Evolutionary conservation across 2,113 vertebrate genomes (phyloP).

Genomic region (Poecilia latipinna): DNA sequence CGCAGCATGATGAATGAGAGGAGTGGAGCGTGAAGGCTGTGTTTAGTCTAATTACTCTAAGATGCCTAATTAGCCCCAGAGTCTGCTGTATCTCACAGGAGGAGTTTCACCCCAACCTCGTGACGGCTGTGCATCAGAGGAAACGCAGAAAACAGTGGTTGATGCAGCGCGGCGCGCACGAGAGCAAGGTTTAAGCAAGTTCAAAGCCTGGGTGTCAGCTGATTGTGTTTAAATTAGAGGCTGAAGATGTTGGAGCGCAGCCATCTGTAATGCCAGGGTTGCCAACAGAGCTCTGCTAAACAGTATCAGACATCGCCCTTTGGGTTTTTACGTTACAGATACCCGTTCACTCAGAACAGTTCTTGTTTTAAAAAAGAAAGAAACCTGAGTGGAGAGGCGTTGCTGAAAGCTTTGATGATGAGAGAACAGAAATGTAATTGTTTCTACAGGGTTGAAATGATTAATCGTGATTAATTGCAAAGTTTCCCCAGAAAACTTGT

Average conservation of each 20-base stretch:
- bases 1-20: slow-evolving; percentile 74
- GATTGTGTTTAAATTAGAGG: slow-evolving; percentile 72
- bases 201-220: slow-evolving; percentile 72
- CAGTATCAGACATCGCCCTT: slow-evolving; percentile 36
- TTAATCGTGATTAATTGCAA: no score
- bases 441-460: no score
- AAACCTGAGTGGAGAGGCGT: no score
- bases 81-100: slow-evolving; percentile 39
- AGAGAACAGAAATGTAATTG: no score
- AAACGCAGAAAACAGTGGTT: slow-evolving; percentile 64
- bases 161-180: slow-evolving; percentile 53
- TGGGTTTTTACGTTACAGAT: slow-evolving; percentile 26
- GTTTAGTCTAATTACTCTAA: slow-evolving; percentile 81
- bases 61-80: slow-evolving; percentile 78
- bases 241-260: slow-evolving; percentile 34
- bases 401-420: no score
- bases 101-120: slow-evolving; percentile 48
- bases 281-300: slow-evolving; percentile 40
- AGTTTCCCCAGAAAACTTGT: no score
- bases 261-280: slow-evolving; percentile 65
- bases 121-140: slow-evolving; percentile 55
- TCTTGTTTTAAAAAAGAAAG: no score
- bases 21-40: slow-evolving; percentile 74
- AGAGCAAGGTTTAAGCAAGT: slow-evolving; percentile 51
- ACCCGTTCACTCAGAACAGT: not conserved